phyloP scores from a whole-genome alignment of 2,113 vertebrate genomes.

The Semnornis frantzii region DNA sequence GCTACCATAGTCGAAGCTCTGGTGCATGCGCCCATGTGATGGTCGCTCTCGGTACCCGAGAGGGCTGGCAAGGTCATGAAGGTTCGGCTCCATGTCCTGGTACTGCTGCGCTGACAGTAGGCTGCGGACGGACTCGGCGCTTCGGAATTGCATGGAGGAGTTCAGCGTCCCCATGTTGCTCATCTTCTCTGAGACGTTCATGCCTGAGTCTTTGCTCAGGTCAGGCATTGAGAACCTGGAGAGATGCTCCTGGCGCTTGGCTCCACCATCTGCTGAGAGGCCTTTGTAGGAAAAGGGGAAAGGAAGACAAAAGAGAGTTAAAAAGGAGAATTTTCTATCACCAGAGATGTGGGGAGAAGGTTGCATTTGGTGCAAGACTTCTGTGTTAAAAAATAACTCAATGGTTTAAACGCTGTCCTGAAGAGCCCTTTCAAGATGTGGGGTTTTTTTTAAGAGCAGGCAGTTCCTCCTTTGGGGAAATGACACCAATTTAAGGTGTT shows the following conservation, averaged over 20 bases:
- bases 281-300: slow-evolving; percentile 71
- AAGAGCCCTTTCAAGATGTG: not conserved
- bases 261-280: slow-evolving; percentile 86
- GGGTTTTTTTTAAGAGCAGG: not conserved
- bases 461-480: slow-evolving; percentile 38
- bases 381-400: not conserved
- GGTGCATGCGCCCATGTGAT: slow-evolving; percentile 77
- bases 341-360: not conserved
- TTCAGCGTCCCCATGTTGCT: slow-evolving; percentile 93
- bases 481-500: slow-evolving; percentile 57
- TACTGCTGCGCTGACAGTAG: slow-evolving; percentile 87
- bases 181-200: slow-evolving; percentile 93
- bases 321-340: not conserved
- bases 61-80: slow-evolving; percentile 80
- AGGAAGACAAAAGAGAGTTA: not conserved
- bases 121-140: slow-evolving; percentile 92
- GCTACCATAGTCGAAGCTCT: slow-evolving; percentile 90
- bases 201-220: slow-evolving; percentile 97
- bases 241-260: slow-evolving; percentile 92
- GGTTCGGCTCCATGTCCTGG: slow-evolving; percentile 85
- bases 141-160: slow-evolving; percentile 91
- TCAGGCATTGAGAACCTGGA: slow-evolving; percentile 98
- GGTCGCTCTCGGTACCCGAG: slow-evolving; percentile 81
- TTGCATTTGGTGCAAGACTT: not conserved
- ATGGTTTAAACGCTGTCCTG: not conserved